Base-by-base conservation (phyloP, 2,797 vertebrate species). In the Orientallactaga sibirica region DNA sequence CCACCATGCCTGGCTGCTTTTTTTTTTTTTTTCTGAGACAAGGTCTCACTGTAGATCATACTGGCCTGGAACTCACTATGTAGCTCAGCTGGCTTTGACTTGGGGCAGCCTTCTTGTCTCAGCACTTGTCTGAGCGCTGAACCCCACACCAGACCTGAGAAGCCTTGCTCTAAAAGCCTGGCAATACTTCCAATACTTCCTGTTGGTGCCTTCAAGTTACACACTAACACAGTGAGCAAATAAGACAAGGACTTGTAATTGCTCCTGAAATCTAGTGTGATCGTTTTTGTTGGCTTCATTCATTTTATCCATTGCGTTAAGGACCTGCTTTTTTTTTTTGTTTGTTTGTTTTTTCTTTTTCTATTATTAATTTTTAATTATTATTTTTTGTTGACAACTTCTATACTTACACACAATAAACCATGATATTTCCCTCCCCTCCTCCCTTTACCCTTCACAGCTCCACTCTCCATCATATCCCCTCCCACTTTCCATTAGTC, bases 221-320 rank as follows among this genome's bases (percentile, higher is more conserved):
- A 74, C 64, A 64, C 74, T 75, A 76, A 83, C 24, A 52, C 8
- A 70, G 18, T 84, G 73, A 93, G 83, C 77, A 70, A 52, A 81
- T 85, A 90, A 64, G 58, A 83, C 68, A 62, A 86, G 71, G 73
- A 24, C 87, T 55, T 87, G 73, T 80, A 74, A 74, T 90, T 80
- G 76, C n/a, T 58, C 37, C 62, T 41, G n/a, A 86, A 86, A 83
- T 41, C 76, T 48, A 15, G 5, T 67, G 7, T 83, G 24, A 61
- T 78, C 92, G 52, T 81, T 64, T 25, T 87, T 25, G 48, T 79
- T 78, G 55, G 76, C 18, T 70, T 83, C 62, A 61, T 75, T 80
- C 68, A 58, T 74, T 91, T 88, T 92, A 52, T 90, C 19, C 55
- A 33, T 10, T 62, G 19, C 66, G 11, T 81, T 74, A 41, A 79